Base-by-base conservation (phyloP, 1,140 invertebrate genomes). In the Rhizoglyphus robini region DNA sequence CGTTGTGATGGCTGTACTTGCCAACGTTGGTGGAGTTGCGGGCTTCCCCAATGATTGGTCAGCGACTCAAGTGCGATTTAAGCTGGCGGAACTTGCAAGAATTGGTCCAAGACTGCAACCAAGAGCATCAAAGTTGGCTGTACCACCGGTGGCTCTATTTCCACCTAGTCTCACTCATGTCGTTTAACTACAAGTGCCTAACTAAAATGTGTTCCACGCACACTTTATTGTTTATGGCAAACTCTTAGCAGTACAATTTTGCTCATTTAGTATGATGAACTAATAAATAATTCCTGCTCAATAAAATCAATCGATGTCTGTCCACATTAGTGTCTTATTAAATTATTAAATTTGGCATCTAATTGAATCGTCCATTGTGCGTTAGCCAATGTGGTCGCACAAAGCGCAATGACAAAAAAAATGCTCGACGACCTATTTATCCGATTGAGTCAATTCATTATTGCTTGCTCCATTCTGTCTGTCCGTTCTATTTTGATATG, bases 401-500 rank as follows among this genome's bases (percentile, higher is more conserved):
- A 41, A 41, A 11, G 8, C 36, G 18, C 36, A 41, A 41, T 41
- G 36, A 41, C 36, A 41, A 8, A 11, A n/a, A n/a, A 41, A 41
- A 41, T 18, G 18, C 8, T 41, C 36, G 36, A 41, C 18, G 51
- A 23, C 51, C 51, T 11, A 11, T 54, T 8, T 54, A 23, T 23
- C 51, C 8, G 51, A 54, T 54, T 54, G 51, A 54, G 51, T 54
- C 51, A 54, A 11, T 54, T 11, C 20, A 25, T 11, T 20, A 32
- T 27, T 25, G 18, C 36, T 41, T 18, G 8, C 8, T 41, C 36
- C 36, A 41, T 11, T 41, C 18, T 41, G 51, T 27, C 20, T 54
- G 51, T 20, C 23, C 23, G 51, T 54, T 54, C 51, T 54, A 54
- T 54, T 54, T 54, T 54, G 23, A 54, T 54, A 8, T 54, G 51